Evolutionary conservation across 2,888 invertebrate genomes (phyloP).

Genomic region (Portevinia maculata): DNA sequence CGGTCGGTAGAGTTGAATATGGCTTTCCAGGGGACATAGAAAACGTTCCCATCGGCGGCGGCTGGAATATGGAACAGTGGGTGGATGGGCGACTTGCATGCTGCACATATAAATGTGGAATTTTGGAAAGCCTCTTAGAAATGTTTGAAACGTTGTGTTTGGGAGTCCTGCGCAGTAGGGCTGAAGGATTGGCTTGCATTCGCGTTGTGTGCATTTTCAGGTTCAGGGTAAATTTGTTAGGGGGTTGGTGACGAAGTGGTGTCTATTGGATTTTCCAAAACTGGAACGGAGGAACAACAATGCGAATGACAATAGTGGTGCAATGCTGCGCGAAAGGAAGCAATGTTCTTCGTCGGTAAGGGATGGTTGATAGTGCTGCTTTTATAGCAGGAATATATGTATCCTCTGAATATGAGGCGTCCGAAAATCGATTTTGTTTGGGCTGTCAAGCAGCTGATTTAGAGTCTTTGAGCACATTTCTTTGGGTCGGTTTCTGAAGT

Average conservation of each 20-base stretch:
- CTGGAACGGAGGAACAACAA: constrained; percentile 36
- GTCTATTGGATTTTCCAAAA: constrained; percentile 49
- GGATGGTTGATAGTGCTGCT: background rate
- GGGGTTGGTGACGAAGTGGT: constrained; percentile 2
- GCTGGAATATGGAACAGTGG: constrained; percentile 63
- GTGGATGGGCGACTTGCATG: constrained; percentile 5
- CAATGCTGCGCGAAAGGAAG: constrained; percentile 68
- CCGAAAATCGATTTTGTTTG: constrained; percentile 71
- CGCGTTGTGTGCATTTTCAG: constrained; percentile 67
- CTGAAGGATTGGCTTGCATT: constrained; percentile 64
- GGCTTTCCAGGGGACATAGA: constrained; percentile 66
- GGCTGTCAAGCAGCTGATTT: constrained; percentile 68
- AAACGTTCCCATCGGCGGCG: constrained; percentile 32
- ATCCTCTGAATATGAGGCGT: constrained; percentile 54
- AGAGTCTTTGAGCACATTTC: constrained; percentile 54
- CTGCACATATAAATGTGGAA: constrained; percentile 72
- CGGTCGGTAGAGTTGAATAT: constrained; percentile 59
- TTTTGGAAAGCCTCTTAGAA: constrained; percentile 66
- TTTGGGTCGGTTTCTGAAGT: constrained; percentile 34
- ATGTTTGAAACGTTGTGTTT: constrained; percentile 42
- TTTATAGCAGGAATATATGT: constrained; percentile 51
- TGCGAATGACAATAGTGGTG: constrained; percentile 63
- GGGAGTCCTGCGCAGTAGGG: constrained; percentile 63
- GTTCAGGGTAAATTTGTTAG: constrained; percentile 70
- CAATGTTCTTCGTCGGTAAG: constrained; percentile 37